Conservation (phyloP, 2,113 vertebrate species). For the Deroptyus accipitrinus region DNA sequence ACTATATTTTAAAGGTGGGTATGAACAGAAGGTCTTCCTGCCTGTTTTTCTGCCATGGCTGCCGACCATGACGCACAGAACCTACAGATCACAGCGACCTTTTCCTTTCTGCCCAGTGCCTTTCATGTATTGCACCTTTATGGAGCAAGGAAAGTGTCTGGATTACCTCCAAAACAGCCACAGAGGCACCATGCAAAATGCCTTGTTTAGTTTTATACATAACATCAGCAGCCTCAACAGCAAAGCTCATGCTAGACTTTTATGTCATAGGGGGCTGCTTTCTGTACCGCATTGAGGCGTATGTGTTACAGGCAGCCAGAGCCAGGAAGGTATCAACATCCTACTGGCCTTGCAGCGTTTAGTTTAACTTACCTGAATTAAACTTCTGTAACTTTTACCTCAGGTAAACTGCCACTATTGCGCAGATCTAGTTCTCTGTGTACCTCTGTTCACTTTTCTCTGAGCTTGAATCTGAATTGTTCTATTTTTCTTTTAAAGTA, state of each 20-base stretch:
- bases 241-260: background rate
- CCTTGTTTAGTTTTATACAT: background rate
- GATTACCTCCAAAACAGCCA: background rate
- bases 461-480: background rate
- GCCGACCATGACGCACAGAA: fast-evolving
- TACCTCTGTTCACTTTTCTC: background rate
- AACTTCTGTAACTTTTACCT: background rate
- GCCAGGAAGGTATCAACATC: background rate
- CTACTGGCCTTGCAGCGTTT: background rate
- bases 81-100: fast-evolving
- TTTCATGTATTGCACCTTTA: background rate
- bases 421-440: background rate
- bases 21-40: background rate
- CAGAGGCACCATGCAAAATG: background rate
- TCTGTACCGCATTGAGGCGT: fast-evolving
- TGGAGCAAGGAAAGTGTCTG: background rate
- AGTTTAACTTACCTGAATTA: background rate
- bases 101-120: background rate
- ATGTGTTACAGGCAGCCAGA: fast-evolving
- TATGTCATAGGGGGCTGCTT: background rate
- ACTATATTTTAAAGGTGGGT: background rate
- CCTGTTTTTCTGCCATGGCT: fast-evolving
- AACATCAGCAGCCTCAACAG: background rate
- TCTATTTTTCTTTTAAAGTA: background rate
- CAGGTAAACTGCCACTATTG: background rate